Evolutionary conservation across 2,888 invertebrate genomes (phyloP), one percentile per base, ranked within the genome.

Genomic region (Disparrhopalites patrizii): DNA sequence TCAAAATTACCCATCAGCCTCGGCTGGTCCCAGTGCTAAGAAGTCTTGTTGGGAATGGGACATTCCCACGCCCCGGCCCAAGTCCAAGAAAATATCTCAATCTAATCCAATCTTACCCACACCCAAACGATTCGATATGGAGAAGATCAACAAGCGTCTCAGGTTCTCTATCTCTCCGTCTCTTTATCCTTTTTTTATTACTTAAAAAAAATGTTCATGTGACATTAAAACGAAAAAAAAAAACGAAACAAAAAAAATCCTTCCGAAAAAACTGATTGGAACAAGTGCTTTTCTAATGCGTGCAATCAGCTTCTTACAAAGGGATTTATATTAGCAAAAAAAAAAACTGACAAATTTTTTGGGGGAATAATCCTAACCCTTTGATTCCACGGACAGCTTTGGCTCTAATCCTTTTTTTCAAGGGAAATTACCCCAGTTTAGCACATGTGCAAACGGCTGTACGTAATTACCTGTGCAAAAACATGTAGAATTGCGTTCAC

Each of bases 1-100:
- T 85, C 90, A 68, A 80, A 79, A 77, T 77, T 79, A 76, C 79
- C 80, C 69, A 90, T 91, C 69, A 87, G 91, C 75, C 90, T 91
- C 69, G 86, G 91, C 75, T 91, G 91, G 80, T 91, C 84, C 74
- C 91, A 91, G 81, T 91, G 91, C 81, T 91, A 63, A n/a, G n/a
- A n/a, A 62, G 30, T 72, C 72, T 33, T 66, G 62, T 47, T 72
- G 72, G 72, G 72, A 72, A 68, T 72, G 72, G 72, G 70, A 68
- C 31, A 70, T 72, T 50, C 65, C 70, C 30, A 72, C 72, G 28
- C 70, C 72, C n/a, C 66, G 52, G 30, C 58, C 68, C 18, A 72
- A 69, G 65, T 25, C 57, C 23, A 70, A 67, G 55, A 57, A 40
- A 57, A 69, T 72, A 23, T 72, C 72, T n/a, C 68, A 70, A 55